Conservation (phyloP, 2,797 vertebrate species). For the Hapalemur alaotrensis region DNA sequence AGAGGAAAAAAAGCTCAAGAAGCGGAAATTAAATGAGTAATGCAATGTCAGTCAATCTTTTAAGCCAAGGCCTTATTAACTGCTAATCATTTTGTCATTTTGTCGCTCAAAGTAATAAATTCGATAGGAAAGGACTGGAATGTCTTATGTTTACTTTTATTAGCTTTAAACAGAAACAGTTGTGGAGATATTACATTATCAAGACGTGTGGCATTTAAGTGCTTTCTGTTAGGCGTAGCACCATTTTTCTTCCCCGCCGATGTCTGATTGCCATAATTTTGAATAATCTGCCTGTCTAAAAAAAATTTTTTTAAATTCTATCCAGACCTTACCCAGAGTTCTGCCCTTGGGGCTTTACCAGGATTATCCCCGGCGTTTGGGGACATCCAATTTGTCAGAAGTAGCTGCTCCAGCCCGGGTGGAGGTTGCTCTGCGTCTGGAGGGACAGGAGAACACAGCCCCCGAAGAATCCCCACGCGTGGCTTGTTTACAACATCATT, state of each 20-base stretch:
- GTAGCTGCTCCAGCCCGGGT: conserved; percentile 45
- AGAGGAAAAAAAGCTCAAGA: conserved; percentile 84
- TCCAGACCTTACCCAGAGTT: conserved; percentile 56
- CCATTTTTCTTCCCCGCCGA: conserved; percentile 79
- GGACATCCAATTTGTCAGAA: conserved; percentile 66
- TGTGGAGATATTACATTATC: conserved; percentile 86
- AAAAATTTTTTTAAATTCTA: conserved; percentile 70
- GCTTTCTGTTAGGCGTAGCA: conserved; percentile 79
- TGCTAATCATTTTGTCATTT: conserved; percentile 96
- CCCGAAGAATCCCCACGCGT: fast-evolving
- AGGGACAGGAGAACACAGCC: not conserved
- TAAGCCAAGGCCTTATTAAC: conserved; percentile 94
- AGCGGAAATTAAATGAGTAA: conserved; percentile 98
- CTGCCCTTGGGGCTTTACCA: conserved; percentile 62
- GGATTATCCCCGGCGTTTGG: conserved; percentile 66
- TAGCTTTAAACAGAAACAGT: conserved; percentile 89
- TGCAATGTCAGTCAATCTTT: conserved; percentile 95
- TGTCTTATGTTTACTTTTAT: conserved; percentile 88
- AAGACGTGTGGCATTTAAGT: conserved; percentile 80
- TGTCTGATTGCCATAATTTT: conserved; percentile 83
- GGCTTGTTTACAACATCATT: fast-evolving
- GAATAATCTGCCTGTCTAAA: conserved; percentile 81
- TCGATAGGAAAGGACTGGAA: conserved; percentile 86
- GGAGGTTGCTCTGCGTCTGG: not conserved
- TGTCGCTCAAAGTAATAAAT: conserved; percentile 90